Evolutionary conservation across 2,888 invertebrate genomes (phyloP).

Genomic region (Andrena praecox): DNA sequence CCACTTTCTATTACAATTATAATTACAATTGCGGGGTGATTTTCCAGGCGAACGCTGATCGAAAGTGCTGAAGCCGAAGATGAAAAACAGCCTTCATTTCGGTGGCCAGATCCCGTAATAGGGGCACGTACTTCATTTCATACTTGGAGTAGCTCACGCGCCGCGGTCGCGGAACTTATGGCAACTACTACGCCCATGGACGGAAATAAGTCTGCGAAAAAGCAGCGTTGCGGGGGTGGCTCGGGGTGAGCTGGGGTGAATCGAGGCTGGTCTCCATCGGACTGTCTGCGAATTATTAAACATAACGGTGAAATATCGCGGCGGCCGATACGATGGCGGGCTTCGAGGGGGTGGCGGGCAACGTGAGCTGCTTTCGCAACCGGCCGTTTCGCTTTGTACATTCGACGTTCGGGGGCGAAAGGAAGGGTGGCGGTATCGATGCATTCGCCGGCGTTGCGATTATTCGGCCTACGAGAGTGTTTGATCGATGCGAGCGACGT

Average conservation of each 20-base stretch:
- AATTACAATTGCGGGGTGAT: neutral
- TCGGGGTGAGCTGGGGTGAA: neutral
- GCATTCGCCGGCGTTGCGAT: conserved; percentile 38
- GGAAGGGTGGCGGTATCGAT: conserved; percentile 29
- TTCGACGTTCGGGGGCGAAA: conserved; percentile 6
- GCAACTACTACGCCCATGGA: conserved; percentile 35
- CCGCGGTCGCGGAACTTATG: conserved; percentile 54
- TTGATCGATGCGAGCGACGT: conserved; percentile 58
- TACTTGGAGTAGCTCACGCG: conserved; percentile 66
- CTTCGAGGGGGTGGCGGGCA: conserved; percentile 30
- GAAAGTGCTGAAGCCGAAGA: neutral
- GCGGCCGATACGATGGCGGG: conserved; percentile 34
- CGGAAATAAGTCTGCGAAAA: conserved; percentile 29
- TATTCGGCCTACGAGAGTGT: conserved; percentile 44
- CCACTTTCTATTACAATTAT: too few relatives aligned
- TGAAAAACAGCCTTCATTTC: conserved; percentile 5
- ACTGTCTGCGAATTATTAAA: conserved; percentile 77
- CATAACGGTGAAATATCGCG: conserved; percentile 75
- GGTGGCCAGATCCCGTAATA: conserved; percentile 30
- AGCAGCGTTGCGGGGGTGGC: conserved; percentile 1
- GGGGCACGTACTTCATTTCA: conserved; percentile 72
- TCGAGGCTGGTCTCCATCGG: conserved; percentile 21
- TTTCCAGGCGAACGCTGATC: neutral
- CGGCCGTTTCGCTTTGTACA: conserved; percentile 33
- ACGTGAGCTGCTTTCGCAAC: conserved; percentile 70